Conservation (phyloP, 2,888 invertebrate genomes). For the Gandaritis pyraliata region DNA sequence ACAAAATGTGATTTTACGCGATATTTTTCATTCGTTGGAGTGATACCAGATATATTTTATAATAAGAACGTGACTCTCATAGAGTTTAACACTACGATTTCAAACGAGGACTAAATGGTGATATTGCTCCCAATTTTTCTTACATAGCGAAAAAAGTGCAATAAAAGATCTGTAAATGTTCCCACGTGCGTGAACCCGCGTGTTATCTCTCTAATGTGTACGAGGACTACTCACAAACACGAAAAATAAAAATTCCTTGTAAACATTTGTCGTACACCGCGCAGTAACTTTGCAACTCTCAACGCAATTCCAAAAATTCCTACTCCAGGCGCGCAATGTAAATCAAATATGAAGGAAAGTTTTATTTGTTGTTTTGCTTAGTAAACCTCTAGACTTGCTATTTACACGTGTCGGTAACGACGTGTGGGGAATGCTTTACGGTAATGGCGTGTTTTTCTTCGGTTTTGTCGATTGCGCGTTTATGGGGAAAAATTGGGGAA, state of each 20-base stretch:
- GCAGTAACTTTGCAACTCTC: too few relatives aligned
- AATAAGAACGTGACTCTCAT: too few relatives aligned
- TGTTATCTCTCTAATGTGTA: constrained; percentile 26
- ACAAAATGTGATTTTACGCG: too few relatives aligned
- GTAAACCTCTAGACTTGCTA: constrained; percentile 7
- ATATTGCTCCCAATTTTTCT: constrained; percentile 14
- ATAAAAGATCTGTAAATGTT: constrained; percentile 22
- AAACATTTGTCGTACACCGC: too few relatives aligned
- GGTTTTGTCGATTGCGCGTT: constrained; percentile 4
- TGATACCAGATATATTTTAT: too few relatives aligned
- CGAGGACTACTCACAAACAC: not conserved
- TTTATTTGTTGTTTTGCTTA: too few relatives aligned
- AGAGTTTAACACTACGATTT: too few relatives aligned
- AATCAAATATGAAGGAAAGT: too few relatives aligned
- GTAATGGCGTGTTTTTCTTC: constrained; percentile 12
- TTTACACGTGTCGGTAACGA: constrained; percentile 29
- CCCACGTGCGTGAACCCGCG: constrained; percentile 18
- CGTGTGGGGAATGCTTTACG: constrained; percentile 21
- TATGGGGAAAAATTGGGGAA: constrained; percentile 1
- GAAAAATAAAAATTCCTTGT: too few relatives aligned
- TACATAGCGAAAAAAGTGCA: constrained; percentile 15
- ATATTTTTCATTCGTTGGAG: too few relatives aligned
- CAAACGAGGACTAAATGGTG: not conserved
- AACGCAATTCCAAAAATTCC: too few relatives aligned
- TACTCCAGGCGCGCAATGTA: too few relatives aligned